Evolutionary conservation across 2,888 invertebrate species (phyloP), one percentile per base, ranked within the genome.

Genomic region (Cynaeus angustus): DNA sequence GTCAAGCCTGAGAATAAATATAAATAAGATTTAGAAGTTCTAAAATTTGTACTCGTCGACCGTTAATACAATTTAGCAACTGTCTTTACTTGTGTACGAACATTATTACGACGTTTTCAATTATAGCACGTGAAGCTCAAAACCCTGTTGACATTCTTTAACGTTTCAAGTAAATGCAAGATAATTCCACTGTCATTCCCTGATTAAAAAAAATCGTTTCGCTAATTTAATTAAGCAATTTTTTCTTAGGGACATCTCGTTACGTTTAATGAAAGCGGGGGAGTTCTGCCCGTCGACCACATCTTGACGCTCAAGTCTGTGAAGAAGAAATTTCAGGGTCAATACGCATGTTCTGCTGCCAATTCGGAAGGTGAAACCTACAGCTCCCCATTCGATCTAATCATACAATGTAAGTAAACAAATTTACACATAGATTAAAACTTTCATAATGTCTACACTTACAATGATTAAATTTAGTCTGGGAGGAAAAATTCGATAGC

Each of bases 291-390:
- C 13, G 89, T 89, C 73, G 90, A 90, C 65, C 88, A 90, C 82
- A 91, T 89, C 72, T 86, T 95, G 78, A 88, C 91, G 71, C 86
- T 95, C 66, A 88, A 90, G 79, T 89, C 89, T 64, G 86, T 95
- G 74, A 88, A 90, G 74, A 88, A 92, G 74, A 90, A 90, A 74
- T 92, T 92, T 77, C 90, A 91, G 0, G 93, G 94, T 1, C 89
- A 92, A 64, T 96, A 95, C 83, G 89, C 93, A 26, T 96, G 96
- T 82, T 89, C 93, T 59, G 95, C 94, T 3, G 88, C 89, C 70
- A 96, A 96, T 82, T 86, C 90, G 0, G 94, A 95, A 81, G 95
- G 95, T 50, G 92, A 92, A 82, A 92, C 92, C 1, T 88, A 91
- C 74, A 95, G 95, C 81, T 89, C 91, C 61, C 91, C 93, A 4